Conservation (phyloP, 2,113 vertebrate species). For the Chloropsis cyanopogon region DNA sequence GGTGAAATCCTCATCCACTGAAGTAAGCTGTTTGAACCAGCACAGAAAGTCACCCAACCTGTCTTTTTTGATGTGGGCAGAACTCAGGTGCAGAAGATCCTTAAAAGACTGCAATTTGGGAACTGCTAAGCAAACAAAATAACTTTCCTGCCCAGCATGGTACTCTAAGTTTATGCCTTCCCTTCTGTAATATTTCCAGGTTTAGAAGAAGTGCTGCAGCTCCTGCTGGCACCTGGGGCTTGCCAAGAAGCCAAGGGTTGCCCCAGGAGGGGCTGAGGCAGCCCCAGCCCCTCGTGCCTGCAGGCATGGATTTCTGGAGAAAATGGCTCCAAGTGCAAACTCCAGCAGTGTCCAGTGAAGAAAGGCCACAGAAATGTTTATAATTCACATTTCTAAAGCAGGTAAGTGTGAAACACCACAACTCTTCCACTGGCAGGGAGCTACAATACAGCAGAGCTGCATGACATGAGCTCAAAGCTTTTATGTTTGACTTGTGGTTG, state of each 20-base stretch:
- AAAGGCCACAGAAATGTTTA: background rate
- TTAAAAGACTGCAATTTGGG: background rate
- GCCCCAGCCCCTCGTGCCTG: background rate
- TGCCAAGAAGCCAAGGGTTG: background rate
- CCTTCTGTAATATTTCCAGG: background rate
- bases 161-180: background rate
- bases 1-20: background rate
- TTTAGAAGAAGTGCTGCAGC: background rate
- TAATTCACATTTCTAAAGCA: background rate
- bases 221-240: rapidly evolving
- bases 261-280: background rate
- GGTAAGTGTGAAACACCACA: background rate
- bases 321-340: background rate
- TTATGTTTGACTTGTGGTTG: background rate
- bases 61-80: rapidly evolving
- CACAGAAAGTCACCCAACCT: background rate
- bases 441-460: background rate
- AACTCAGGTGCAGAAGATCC: background rate
- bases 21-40: background rate
- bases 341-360: background rate
- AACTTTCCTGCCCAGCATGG: background rate
- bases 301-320: background rate
- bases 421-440: background rate
- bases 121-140: background rate
- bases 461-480: background rate